Evolutionary conservation across 2,888 invertebrate genomes (phyloP), one percentile per base, ranked within the genome.

Genomic region (Rhagophthalmus giganteus): DNA sequence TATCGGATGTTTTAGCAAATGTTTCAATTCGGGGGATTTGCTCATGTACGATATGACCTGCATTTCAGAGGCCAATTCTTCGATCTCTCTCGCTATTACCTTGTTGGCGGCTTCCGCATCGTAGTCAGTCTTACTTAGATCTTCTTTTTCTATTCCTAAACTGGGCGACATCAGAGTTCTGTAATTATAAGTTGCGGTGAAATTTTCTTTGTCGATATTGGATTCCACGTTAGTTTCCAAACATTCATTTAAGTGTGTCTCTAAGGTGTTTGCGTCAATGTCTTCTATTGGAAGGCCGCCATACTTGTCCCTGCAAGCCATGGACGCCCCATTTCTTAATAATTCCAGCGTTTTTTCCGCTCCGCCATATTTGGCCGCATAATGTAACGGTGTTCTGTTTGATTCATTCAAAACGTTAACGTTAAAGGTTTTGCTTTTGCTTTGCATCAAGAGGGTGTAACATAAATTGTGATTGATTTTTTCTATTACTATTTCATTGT

Each of bases 1-100:
- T 0, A 90, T 79, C 1, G 90, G 90, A 75, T 91, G 90, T 60
- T 84, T 86, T 10, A 91, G 72, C 20, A 91, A 74, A 52, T 85
- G 82, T 12, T 83, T 80, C 48, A 89, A 75, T 51, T 86, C 85
- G 55, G 81, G 79, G 27, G 85, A 81, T 60, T 80, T 76, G 38
- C 88, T 85, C 74, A 92, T 86, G 62, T 84, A 86, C 5, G 83
- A 74, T 34, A 91, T 78, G 8, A 88, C 85, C 54, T 87, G 84
- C 65, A 88, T 89, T 79, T 91, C 91, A 33, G 83, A 81, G 11
- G 81, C 79, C 50, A 80, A 63, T 66, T 65, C 76, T 72, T 65
- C 42, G 1, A 50, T 30, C 37, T 50, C 50, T 25, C 37, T 37
- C 2, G 31, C 24, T 10, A 56, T 40, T 76, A 78, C 50, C 68